A percentile compares a stretch with the other conserved stretches of the same genome.
These are phyloP conservation scores for Tarsius wallacei DNA, from an alignment of 2,797 vertebrate species.

Conservation along the genomic window DNA sequence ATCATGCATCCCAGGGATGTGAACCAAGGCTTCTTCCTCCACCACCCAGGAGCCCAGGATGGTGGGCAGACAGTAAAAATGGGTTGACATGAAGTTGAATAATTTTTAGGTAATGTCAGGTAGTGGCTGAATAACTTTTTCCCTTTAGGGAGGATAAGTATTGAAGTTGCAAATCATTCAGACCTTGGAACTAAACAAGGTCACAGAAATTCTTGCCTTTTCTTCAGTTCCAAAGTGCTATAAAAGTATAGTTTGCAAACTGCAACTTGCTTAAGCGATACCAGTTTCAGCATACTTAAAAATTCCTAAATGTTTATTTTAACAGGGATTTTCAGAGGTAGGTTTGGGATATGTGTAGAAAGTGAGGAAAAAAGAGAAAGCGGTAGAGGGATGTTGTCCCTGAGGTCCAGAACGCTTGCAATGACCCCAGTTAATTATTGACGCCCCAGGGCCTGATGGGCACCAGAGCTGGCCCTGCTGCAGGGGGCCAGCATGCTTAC, in stretches of 20 bases:
- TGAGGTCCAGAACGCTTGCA: constrained; percentile 6
- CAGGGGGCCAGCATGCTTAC: constrained; percentile 71
- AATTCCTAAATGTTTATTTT: constrained; percentile 53
- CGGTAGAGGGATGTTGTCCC: background rate
- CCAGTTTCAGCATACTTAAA: constrained; percentile 11
- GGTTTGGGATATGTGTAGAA: background rate
- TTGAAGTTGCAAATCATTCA: constrained; percentile 30
- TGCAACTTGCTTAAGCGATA: constrained; percentile 28
- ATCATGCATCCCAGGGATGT: background rate
- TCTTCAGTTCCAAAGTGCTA: background rate
- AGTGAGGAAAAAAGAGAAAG: constrained; percentile 35
- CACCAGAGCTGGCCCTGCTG: constrained; percentile 5
- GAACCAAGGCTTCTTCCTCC: background rate
- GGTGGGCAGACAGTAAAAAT: background rate
- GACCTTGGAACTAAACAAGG: constrained; percentile 48
- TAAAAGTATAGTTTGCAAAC: constrained; percentile 6
- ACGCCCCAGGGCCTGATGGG: background rate
- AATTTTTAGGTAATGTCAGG: constrained; percentile 2
- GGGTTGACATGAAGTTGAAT: background rate
- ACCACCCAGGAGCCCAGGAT: background rate
- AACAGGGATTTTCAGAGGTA: constrained; percentile 26
- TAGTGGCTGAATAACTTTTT: constrained; percentile 1
- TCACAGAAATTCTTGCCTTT: constrained; percentile 58
- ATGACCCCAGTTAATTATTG: constrained; percentile 82
- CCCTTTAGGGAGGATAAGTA: background rate